Conservation (phyloP, 2,797 vertebrate genomes). For the Scyliorhinus canicula region DNA sequence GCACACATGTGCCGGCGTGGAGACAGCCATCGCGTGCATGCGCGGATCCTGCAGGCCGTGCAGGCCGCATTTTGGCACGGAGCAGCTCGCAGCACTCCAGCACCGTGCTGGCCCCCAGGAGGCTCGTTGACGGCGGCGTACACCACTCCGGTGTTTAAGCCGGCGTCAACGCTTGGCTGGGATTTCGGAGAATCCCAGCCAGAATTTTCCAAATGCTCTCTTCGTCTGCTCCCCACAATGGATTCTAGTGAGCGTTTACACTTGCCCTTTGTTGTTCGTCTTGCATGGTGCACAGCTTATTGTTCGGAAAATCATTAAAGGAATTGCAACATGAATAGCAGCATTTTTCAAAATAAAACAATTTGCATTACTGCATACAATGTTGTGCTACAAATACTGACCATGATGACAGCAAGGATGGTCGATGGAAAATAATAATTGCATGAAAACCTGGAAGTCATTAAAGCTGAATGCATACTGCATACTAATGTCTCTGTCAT, state of each 20-base stretch:
- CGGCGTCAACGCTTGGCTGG: too few species aligned
- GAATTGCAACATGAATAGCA: not conserved
- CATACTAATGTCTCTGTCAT: not conserved
- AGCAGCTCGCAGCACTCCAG: too few species aligned
- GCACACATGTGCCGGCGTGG: too few species aligned
- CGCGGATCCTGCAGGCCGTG: too few species aligned
- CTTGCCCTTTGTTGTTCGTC: not conserved
- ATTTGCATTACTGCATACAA: not conserved
- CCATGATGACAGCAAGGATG: not conserved
- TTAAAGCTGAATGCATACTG: not conserved
- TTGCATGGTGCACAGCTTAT: conserved; percentile 9
- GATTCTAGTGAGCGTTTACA: not conserved
- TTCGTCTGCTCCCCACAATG: not conserved
- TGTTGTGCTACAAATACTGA: not conserved
- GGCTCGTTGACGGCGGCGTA: too few species aligned
- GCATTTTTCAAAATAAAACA: not conserved
- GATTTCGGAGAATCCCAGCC: too few species aligned
- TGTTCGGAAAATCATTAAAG: not conserved
- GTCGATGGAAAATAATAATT: not conserved
- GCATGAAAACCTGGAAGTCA: not conserved
- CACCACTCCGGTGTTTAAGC: too few species aligned
- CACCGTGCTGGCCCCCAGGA: too few species aligned
- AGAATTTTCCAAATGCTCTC: not conserved
- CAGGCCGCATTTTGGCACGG: too few species aligned
- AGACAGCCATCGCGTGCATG: too few species aligned